A percentile compares a stretch with the other conserved stretches of the same genome.
These are phyloP conservation scores for Mantis religiosa DNA, from an alignment of 2,888 invertebrate species.

Conservation along the genomic window DNA sequence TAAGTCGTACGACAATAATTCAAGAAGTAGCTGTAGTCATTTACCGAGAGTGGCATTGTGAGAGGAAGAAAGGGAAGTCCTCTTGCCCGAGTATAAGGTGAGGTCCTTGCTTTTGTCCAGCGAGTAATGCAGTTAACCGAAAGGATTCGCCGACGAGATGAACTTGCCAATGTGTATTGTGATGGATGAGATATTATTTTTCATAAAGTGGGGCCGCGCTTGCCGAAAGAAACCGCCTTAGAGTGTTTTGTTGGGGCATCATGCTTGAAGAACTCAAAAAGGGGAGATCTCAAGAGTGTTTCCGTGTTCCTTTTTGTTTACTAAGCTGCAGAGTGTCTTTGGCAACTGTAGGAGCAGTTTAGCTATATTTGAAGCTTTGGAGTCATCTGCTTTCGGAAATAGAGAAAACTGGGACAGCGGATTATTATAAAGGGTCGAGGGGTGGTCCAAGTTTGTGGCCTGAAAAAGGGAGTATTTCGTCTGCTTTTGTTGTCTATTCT, in stretches of 20 bases:
- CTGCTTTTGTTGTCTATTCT: too few species aligned
- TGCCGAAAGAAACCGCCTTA: neutral
- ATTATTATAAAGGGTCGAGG: too few species aligned
- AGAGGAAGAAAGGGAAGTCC: neutral
- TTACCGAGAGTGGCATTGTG: neutral
- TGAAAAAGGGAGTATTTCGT: too few species aligned
- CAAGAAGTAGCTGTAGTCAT: neutral
- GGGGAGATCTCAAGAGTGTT: neutral
- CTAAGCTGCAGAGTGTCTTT: neutral
- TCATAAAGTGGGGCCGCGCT: neutral
- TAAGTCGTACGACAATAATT: neutral
- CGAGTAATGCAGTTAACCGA: neutral
- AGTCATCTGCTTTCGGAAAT: too few species aligned
- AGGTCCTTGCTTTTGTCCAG: neutral
- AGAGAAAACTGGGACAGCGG: too few species aligned
- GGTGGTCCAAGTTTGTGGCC: too few species aligned
- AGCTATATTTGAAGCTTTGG: too few species aligned
- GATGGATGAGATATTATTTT: neutral
- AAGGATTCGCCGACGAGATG: neutral
- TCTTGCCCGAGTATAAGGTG: neutral
- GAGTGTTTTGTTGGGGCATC: neutral
- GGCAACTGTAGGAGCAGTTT: neutral
- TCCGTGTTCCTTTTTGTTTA: neutral
- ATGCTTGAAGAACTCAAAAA: neutral
- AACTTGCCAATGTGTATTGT: neutral